These are phyloP conservation scores for Asteroscopus sphinx DNA, from an alignment of 2,888 invertebrate genomes.

Conservation along the genomic window DNA sequence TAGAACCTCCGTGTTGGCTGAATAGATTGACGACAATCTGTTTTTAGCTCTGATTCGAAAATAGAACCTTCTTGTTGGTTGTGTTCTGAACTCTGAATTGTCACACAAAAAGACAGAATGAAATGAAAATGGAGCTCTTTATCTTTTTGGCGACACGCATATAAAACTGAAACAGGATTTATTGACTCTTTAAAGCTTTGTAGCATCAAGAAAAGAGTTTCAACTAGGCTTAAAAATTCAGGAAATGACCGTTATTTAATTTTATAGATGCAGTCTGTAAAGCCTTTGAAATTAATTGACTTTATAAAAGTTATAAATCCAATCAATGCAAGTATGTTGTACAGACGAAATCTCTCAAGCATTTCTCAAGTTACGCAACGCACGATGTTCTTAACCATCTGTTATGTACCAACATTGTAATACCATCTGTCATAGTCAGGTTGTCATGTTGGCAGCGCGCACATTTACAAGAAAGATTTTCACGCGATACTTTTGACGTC, in stretches of 20 bases:
- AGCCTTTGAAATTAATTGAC: slow-evolving; percentile 17
- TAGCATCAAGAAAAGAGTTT: no score
- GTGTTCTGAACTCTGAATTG: no score
- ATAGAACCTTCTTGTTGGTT: slow-evolving; percentile 3
- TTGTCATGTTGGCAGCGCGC: slow-evolving; percentile 47
- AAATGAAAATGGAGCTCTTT: no score
- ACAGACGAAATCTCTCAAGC: slow-evolving; percentile 41
- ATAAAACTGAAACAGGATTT: no score
- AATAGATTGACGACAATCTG: slow-evolving; percentile 15
- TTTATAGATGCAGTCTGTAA: neutral
- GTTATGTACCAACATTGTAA: slow-evolving; percentile 44
- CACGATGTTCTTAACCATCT: slow-evolving; percentile 44
- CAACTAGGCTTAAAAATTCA: no score
- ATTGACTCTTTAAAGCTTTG: no score
- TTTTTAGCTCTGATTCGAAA: slow-evolving; percentile 22
- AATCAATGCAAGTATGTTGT: slow-evolving; percentile 5
- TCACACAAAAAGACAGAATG: neutral
- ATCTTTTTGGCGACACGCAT: no score
- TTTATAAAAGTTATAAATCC: slow-evolving; percentile 14
- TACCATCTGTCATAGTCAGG: slow-evolving; percentile 49
- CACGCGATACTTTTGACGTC: slow-evolving; percentile 28
- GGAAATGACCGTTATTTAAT: no score
- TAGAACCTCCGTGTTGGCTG: slow-evolving; percentile 39
- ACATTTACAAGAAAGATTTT: slow-evolving; percentile 38
- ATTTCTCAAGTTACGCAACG: slow-evolving; percentile 52